Percentiles rank a stretch among this genome's conserved stretches.
Evolutionary conservation across 2,113 vertebrate species (phyloP).

Genomic region (Colinus virginianus): DNA sequence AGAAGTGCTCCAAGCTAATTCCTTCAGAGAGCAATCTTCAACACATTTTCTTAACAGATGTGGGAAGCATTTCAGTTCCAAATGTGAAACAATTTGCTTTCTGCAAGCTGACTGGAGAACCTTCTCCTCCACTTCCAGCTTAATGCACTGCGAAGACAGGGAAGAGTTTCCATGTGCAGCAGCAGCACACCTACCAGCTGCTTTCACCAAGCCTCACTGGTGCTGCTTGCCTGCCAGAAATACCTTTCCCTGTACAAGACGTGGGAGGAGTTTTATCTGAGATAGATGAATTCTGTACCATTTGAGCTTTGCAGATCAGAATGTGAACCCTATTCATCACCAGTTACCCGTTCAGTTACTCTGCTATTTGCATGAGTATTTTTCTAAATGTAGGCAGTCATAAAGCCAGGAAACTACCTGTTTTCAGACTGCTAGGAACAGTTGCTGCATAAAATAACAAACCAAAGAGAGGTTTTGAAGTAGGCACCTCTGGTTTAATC

Average conservation of each 20-base stretch:
- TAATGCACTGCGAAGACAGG: neutral
- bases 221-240: constrained; percentile 26
- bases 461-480: neutral
- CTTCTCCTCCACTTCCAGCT: neutral
- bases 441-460: neutral
- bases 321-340: neutral
- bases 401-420: neutral
- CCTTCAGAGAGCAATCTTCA: neutral
- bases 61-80: neutral
- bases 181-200: constrained; percentile 18
- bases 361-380: constrained; percentile 9
- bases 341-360: constrained; percentile 23
- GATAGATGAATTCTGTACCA: neutral
- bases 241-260: neutral
- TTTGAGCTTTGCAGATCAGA: neutral
- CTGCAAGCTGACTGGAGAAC: neutral
- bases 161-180: neutral
- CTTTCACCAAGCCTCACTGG: neutral
- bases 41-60: neutral
- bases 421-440: neutral
- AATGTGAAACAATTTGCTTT: neutral
- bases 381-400: neutral
- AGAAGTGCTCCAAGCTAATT: neutral
- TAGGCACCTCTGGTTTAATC: neutral
- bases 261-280: neutral